These are phyloP conservation scores for Cryptomyrus ogoouensis DNA, from an alignment of 2,113 vertebrate genomes.

Conservation along the genomic window DNA sequence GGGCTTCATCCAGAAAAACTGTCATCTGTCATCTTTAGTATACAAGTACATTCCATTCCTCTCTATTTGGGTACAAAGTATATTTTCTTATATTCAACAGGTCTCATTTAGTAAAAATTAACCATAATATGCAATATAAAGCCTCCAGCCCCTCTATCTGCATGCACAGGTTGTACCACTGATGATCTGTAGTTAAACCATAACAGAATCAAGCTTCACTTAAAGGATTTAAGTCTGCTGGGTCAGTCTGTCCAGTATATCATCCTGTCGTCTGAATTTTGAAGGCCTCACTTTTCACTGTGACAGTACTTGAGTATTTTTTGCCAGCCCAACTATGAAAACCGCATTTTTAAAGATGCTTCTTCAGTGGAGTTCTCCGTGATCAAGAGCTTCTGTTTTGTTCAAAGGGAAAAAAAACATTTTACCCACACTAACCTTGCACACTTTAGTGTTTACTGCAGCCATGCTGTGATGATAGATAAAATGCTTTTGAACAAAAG, in stretches of 20 bases:
- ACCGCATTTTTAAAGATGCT: not conserved
- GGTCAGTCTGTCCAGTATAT: not conserved
- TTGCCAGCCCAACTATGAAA: not conserved
- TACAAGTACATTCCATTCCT: not conserved
- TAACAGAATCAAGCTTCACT: not conserved
- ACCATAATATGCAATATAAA: not conserved
- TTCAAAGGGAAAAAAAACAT: not conserved
- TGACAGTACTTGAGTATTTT: not conserved
- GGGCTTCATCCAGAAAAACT: not conserved
- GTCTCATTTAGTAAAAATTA: not conserved
- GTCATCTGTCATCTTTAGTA: not conserved
- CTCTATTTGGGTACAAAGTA: not conserved
- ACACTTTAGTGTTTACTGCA: not conserved
- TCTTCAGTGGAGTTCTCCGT: not conserved
- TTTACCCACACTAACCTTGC: not conserved
- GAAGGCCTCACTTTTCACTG: not conserved
- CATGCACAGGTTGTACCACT: not conserved
- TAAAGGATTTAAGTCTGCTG: not conserved
- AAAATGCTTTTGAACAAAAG: not conserved
- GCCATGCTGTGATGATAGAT: not conserved
- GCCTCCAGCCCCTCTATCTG: not conserved
- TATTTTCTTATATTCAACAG: not conserved
- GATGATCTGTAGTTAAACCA: not conserved
- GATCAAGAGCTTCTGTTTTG: not conserved
- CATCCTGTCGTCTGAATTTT: not conserved